Evolutionary conservation across 2,888 invertebrate genomes (phyloP), one percentile per base, ranked within the genome.

Genomic region (Lampropteryx suffumata): DNA sequence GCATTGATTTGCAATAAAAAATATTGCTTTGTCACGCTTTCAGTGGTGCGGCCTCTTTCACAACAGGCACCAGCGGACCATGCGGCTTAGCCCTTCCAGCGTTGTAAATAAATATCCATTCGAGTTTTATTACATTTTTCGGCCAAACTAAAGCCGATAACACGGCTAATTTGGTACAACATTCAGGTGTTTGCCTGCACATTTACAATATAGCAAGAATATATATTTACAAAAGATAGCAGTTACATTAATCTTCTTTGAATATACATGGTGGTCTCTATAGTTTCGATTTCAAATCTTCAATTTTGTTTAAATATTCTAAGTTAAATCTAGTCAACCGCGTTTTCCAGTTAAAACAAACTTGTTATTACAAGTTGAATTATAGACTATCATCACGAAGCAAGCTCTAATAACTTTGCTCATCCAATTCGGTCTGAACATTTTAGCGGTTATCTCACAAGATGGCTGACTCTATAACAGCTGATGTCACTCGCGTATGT

Each of bases 1-100:
- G 66, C 77, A 82, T 82, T 80, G 81, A 79, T 83, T 82, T 77
- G 77, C 71, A 78, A 82, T 79, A 82, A 82, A 82, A 82, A 83
- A 79, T 77, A 79, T 76, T 73, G 78, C 76, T 71, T 69, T 73
- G 80, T 84, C 81, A 84, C 77, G 78, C 70, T 80, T 78, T 79
- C 72, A 73, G 71, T 71, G 69, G 67, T 66, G 62, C 64, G 63
- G 65, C 62, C 70, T 77, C 72, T 76, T 76, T 77, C 70, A 76
- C 65, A 71, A 71, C 66, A 55, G 61, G 56, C 63, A 61, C 62
- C 64, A 65, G 56, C 60, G 53, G 58, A 57, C 59, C 54, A 50
- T 50, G 57, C 50, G 29, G 67, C 66, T 69, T 65, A 72, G 60
- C 46, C 56, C 60, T 50, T 43, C 61, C 63, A 67, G 62, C 60